These are phyloP conservation scores for Phaonia tiefii DNA, from an alignment of 2,888 invertebrate genomes.

Conservation along the genomic window DNA sequence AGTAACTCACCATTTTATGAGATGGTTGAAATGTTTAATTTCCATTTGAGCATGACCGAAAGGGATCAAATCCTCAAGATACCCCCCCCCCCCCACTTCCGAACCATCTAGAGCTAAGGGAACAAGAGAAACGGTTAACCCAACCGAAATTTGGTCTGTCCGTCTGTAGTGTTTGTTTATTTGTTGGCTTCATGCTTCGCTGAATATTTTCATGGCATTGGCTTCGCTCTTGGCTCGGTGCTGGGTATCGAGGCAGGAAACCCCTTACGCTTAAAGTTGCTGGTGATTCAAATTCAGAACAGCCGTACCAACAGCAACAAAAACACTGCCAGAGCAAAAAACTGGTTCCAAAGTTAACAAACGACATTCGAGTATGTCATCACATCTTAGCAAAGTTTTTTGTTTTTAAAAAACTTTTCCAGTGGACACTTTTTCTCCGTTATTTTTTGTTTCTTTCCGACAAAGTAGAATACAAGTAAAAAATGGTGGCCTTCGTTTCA, in stretches of 20 bases:
- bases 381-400: slow-evolving; percentile 26
- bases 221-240: slow-evolving; percentile 40
- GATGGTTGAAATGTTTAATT: slow-evolving; percentile 48
- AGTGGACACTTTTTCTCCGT: slow-evolving; percentile 43
- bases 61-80: neutral
- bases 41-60: slow-evolving; percentile 49
- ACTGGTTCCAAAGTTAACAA: slow-evolving; percentile 41
- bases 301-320: slow-evolving; percentile 31
- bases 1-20: slow-evolving; percentile 64
- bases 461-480: slow-evolving; percentile 40
- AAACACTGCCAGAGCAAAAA: neutral
- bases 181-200: slow-evolving; percentile 64
- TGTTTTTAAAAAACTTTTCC: slow-evolving; percentile 19
- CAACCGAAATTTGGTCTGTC: slow-evolving; percentile 22
- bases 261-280: slow-evolving; percentile 44
- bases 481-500: slow-evolving; percentile 71
- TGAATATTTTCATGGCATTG: slow-evolving; percentile 58
- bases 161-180: slow-evolving; percentile 63
- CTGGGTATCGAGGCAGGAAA: slow-evolving; percentile 43
- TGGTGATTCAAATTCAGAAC: neutral
- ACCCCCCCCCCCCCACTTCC: too few species aligned
- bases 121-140: neutral
- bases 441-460: slow-evolving; percentile 9
- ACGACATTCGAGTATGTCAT: slow-evolving; percentile 65
- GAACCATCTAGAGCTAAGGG: slow-evolving; percentile 40